Evolutionary conservation across 1,140 invertebrate species (phyloP).

Genomic region (Halesus radiatus): DNA sequence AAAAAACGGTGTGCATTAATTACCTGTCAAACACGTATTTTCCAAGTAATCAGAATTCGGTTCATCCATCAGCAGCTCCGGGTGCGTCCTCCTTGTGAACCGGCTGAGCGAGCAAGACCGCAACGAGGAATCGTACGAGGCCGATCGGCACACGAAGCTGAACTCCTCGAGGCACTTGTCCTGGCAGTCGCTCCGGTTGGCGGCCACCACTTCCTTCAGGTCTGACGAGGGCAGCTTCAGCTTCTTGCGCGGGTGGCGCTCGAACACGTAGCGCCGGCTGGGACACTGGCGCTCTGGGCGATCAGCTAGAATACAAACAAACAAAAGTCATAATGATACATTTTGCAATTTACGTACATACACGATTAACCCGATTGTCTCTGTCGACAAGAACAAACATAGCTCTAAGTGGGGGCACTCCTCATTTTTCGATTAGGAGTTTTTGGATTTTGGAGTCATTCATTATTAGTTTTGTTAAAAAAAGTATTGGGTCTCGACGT

Average conservation of each 20-base stretch:
- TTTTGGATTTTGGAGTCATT: too few species aligned
- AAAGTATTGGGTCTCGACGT: too few species aligned
- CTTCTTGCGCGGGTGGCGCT: slow-evolving; percentile 87
- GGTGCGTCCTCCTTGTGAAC: slow-evolving; percentile 87
- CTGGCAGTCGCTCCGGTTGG: slow-evolving; percentile 90
- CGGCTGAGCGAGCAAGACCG: slow-evolving; percentile 84
- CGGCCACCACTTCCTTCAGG: slow-evolving; percentile 83
- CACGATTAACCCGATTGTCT: too few species aligned
- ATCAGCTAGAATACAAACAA: slow-evolving; percentile 78
- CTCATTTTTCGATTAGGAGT: too few species aligned
- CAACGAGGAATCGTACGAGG: slow-evolving; percentile 82
- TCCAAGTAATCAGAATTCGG: slow-evolving; percentile 91
- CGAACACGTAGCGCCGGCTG: slow-evolving; percentile 88
- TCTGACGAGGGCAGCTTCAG: slow-evolving; percentile 83
- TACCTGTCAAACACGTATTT: slow-evolving; percentile 91
- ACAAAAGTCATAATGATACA: background rate
- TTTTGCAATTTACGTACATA: too few species aligned
- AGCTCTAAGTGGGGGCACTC: too few species aligned
- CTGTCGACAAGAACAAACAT: too few species aligned
- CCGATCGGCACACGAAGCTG: slow-evolving; percentile 88
- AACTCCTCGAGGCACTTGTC: slow-evolving; percentile 92
- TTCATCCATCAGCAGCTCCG: slow-evolving; percentile 85
- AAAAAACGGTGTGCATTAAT: too few species aligned
- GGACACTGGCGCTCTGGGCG: slow-evolving; percentile 89
- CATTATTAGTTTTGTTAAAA: too few species aligned